These are phyloP conservation scores for Phoxinus dragarum DNA, from an alignment of 2,797 vertebrate species.

Conservation along the genomic window DNA sequence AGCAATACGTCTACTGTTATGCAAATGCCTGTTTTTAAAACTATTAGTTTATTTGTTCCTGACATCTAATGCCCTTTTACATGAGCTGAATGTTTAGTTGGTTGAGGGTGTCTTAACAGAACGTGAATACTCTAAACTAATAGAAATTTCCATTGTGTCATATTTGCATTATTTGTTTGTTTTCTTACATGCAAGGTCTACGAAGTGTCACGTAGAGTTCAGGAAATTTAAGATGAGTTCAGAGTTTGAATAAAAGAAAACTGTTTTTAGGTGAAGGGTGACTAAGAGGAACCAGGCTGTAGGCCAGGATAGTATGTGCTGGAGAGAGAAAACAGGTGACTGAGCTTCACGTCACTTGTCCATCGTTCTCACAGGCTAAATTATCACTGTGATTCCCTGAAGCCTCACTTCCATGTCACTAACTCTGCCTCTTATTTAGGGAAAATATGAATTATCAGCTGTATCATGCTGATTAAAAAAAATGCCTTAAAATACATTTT, in stretches of 20 bases:
- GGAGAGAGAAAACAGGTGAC: conserved; percentile 24
- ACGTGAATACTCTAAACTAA: neutral
- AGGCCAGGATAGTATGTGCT: neutral
- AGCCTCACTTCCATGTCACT: neutral
- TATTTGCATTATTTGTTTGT: neutral
- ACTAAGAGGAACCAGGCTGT: conserved; percentile 14
- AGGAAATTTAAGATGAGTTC: neutral
- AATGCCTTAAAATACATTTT: neutral
- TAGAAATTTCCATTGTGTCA: neutral
- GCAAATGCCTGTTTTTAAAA: conserved; percentile 60
- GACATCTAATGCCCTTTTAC: conserved; percentile 49
- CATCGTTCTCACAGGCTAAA: conserved; percentile 22
- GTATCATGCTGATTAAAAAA: neutral
- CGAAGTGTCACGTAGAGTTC: neutral
- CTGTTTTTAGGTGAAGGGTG: neutral
- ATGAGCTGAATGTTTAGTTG: conserved; percentile 43
- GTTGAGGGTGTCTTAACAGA: neutral
- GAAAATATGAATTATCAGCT: neutral
- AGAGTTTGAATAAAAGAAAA: neutral
- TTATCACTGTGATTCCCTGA: neutral
- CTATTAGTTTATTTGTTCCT: conserved; percentile 57
- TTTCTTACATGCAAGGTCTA: neutral
- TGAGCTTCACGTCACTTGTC: conserved; percentile 45
- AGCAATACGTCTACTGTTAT: conserved; percentile 64
- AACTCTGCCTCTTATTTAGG: neutral